phyloP scores from a whole-genome alignment of 2,888 invertebrate species.

The Xanthostigma xanthostigma region DNA sequence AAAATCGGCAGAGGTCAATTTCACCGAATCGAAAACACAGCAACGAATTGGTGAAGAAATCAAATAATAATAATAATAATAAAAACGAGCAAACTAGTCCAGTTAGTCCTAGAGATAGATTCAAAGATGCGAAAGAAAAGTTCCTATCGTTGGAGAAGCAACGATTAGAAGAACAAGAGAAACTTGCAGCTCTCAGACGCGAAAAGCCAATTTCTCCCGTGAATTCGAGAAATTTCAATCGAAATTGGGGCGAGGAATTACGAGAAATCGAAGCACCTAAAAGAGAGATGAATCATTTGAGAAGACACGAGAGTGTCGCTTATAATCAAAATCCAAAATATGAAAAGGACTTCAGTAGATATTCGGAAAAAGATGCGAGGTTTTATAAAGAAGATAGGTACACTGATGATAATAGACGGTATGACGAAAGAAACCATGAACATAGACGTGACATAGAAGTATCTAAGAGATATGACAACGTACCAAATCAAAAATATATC shows the following conservation, averaged over 20 bases:
- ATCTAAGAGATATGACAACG: too few species aligned
- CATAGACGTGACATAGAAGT: too few species aligned
- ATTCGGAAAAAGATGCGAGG: conserved; percentile 7
- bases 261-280: conserved; percentile 12
- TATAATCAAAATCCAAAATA: conserved; percentile 4
- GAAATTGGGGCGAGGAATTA: conserved; percentile 16
- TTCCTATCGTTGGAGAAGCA: conserved; percentile 66
- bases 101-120: conserved; percentile 59
- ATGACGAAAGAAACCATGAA: background rate
- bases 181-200: conserved; percentile 35
- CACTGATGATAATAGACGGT: background rate
- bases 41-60: conserved; percentile 33
- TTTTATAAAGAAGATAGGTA: conserved; percentile 7
- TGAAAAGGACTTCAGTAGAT: background rate
- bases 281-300: conserved; percentile 8
- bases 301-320: conserved; percentile 8
- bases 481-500: too few species aligned
- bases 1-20: conserved; percentile 29
- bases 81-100: conserved; percentile 26
- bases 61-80: conserved; percentile 28
- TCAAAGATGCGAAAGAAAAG: conserved; percentile 76
- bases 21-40: conserved; percentile 27
- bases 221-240: conserved; percentile 34
- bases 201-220: conserved; percentile 36
- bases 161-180: conserved; percentile 39